These are phyloP conservation scores for Chrysodeixis includens DNA, from an alignment of 2,888 invertebrate species.

Conservation along the genomic window DNA sequence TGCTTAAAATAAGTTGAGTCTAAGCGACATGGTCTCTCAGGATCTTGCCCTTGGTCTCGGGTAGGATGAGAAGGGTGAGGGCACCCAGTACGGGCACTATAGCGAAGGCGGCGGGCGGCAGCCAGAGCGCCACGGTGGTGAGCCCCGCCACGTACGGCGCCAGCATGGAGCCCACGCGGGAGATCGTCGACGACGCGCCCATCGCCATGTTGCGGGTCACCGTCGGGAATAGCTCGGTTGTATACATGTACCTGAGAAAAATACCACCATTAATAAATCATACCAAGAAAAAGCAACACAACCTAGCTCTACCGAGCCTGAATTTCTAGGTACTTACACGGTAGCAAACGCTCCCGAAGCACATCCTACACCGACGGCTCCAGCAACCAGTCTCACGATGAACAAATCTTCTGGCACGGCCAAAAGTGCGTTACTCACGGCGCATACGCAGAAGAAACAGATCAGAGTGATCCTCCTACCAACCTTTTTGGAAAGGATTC, in stretches of 20 bases:
- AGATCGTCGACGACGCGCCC: constrained; percentile 89
- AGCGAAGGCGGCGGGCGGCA: constrained; percentile 63
- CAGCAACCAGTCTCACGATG: constrained; percentile 60
- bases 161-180: constrained; percentile 89
- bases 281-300: not conserved
- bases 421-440: constrained; percentile 75
- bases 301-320: not conserved
- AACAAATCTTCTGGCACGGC: constrained; percentile 62
- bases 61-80: constrained; percentile 54
- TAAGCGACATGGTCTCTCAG: constrained; percentile 57
- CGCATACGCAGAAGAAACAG: constrained; percentile 87
- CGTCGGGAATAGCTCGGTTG: constrained; percentile 90
- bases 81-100: constrained; percentile 61
- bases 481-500: constrained; percentile 86
- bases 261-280: not conserved
- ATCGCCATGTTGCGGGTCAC: constrained; percentile 89
- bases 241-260: constrained; percentile 70
- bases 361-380: constrained; percentile 62
- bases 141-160: constrained; percentile 88
- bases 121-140: constrained; percentile 51
- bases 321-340: constrained; percentile 57
- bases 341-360: constrained; percentile 63
- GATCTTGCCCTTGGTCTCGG: constrained; percentile 65
- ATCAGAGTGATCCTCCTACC: constrained; percentile 91
- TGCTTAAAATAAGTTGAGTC: not conserved